Base-by-base conservation (phyloP, 1,140 invertebrate genomes). In the Diprion similis region DNA sequence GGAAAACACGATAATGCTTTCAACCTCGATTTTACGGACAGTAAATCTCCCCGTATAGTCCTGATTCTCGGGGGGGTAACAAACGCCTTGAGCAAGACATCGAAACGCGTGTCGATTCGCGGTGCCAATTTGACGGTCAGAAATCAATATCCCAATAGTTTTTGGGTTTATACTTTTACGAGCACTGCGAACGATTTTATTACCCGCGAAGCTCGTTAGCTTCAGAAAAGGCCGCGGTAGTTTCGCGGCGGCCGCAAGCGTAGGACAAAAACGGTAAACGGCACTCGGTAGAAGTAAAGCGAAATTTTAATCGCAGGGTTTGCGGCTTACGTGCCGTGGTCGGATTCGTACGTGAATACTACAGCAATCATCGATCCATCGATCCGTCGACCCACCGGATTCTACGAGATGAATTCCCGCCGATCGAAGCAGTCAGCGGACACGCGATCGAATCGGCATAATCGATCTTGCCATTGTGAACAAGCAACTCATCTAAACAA, bases 161-260 rank as follows among this genome's bases (percentile, higher is more conserved):
- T 37, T 59, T 59, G 9, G 51, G 11, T 59, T 59, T 17, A 59
- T 59, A 59, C 51, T 59, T 59, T 59, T 59, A 59, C 51, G 51
- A 59, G 51, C 51, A 59, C 51, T n/a, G 51, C 51, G 51, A 13
- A 59, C 51, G 51, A 59, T 59, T 59, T 59, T 59, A 59, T 59
- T 59, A 59, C 51, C 51, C 51, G 51, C 51, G 51, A 59, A 9
- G 51, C 51, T 59, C 51, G 51, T 59, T 59, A 59, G 51, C 8
- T 17, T 59, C 51, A 59, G 11, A 59, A 59, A 59, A 59, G 9
- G 11, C 51, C 2, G 6, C 24, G 51, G 51, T 17, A 9, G 51
- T 37, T 37, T 37, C 24, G 24, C 24, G 24, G 24, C 24, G 24
- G 24, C 24, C 24, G 51, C 51, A 17, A 17, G n/a, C 51, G 51